A percentile compares a stretch with the other conserved stretches of the same genome.
These are phyloP conservation scores for Temnopleurus reevesii DNA, from an alignment of 53 echinoderm and acorn worm species.

Conservation along the genomic window DNA sequence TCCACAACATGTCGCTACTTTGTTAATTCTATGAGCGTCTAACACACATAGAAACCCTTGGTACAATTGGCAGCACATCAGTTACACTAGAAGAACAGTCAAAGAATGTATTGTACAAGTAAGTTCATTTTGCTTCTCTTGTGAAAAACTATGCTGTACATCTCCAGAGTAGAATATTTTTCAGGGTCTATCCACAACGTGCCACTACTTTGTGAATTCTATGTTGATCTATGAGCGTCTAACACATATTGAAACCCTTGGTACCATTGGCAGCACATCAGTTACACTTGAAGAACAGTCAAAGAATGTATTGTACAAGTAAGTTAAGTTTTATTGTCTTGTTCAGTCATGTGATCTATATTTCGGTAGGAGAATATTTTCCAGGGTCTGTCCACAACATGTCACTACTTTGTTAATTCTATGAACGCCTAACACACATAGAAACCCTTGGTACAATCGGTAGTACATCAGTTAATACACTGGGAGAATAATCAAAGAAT, in stretches of 20 bases:
- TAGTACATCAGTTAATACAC: not conserved
- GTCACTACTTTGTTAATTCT: constrained; percentile 68
- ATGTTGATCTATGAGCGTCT: constrained; percentile 46
- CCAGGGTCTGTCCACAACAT: constrained; percentile 76
- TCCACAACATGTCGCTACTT: constrained; percentile 68
- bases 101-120: constrained; percentile 63
- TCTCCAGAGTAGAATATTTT: not conserved
- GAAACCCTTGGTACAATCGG: constrained; percentile 55
- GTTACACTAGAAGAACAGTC: constrained; percentile 35
- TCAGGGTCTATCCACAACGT: constrained; percentile 73
- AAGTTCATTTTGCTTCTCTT: not conserved
- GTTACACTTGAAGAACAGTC: constrained; percentile 18
- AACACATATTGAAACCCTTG: constrained; percentile 48
- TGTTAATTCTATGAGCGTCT: constrained; percentile 51
- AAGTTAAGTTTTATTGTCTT: constrained; percentile 5
- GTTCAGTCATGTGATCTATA: too few relatives aligned
- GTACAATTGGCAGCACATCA: constrained; percentile 15
- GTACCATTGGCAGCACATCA: not conserved
- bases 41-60: constrained; percentile 57
- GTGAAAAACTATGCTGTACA: too few relatives aligned
- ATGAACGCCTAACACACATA: constrained; percentile 52
- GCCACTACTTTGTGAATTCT: constrained; percentile 60
- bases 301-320: constrained; percentile 57
- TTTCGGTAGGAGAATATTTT: too few relatives aligned
- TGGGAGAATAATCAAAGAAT: constrained; percentile 20